Evolutionary conservation across 2,797 vertebrate species (phyloP).

Genomic region (Gymnothorax reevesii): DNA sequence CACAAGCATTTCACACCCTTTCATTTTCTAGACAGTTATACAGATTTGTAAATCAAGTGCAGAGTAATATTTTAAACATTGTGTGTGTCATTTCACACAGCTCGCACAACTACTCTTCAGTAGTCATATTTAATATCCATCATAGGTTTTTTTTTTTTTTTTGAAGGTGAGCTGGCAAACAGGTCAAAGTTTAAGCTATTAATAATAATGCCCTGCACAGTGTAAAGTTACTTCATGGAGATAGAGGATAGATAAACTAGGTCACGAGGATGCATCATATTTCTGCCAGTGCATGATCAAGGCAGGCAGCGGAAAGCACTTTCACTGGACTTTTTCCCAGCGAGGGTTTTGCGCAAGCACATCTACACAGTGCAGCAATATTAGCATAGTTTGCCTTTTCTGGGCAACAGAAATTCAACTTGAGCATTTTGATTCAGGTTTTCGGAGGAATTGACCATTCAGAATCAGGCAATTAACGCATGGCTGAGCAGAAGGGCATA

Average conservation of each 20-base stretch:
- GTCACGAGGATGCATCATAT: constrained; percentile 51
- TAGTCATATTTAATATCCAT: not conserved
- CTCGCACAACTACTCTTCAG: not conserved
- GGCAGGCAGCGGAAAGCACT: not conserved
- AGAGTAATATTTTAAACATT: not conserved
- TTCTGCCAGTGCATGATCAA: not conserved
- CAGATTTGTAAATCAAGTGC: not conserved
- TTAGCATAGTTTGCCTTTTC: not conserved
- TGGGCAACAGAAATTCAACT: not conserved
- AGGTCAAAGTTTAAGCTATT: constrained; percentile 14
- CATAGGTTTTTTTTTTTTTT: not conserved
- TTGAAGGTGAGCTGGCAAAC: not conserved
- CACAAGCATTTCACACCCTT: not conserved
- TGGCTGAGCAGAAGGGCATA: not conserved
- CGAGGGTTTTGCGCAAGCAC: not conserved
- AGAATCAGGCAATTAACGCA: not conserved
- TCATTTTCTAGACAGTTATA: not conserved
- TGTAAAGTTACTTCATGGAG: constrained; percentile 20
- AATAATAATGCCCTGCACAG: not conserved
- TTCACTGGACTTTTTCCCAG: not conserved
- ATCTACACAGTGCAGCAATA: not conserved
- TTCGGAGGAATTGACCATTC: not conserved
- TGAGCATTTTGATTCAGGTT: not conserved
- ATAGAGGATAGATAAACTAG: constrained; percentile 49
- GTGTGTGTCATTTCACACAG: not conserved